phyloP scores from a whole-genome alignment of 2,113 vertebrate genomes.

The Saccopteryx leptura region DNA sequence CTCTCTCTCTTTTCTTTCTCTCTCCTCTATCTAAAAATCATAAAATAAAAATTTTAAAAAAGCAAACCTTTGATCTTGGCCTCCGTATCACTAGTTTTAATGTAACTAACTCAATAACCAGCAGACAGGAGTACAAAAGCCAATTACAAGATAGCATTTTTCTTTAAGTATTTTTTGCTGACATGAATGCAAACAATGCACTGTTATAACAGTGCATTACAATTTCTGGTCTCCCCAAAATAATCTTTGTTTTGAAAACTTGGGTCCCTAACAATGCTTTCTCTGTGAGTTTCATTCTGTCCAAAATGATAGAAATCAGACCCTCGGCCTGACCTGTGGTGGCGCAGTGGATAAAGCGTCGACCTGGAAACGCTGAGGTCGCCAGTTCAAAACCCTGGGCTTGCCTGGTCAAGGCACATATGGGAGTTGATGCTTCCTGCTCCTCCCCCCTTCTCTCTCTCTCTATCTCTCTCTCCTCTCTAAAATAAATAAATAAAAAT shows the following conservation, averaged over 20 bases:
- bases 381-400: no score
- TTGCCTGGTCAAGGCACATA: no score
- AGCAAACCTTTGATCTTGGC: constrained; percentile 64
- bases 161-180: constrained; percentile 19
- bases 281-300: not conserved
- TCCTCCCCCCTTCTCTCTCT: no score
- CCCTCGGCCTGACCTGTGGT: no score
- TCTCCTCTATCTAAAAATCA: no score
- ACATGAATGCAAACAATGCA: not conserved
- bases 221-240: constrained; percentile 57
- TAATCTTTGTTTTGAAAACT: not conserved
- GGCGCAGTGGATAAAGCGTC: no score
- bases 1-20: no score
- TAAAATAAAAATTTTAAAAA: not conserved
- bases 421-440: no score
- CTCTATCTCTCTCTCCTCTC: no score
- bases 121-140: not conserved
- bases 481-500: no score
- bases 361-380: no score
- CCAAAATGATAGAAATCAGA: not conserved
- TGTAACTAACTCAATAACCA: constrained; percentile 40
- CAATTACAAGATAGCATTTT: constrained; percentile 6
- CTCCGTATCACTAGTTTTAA: constrained; percentile 55
- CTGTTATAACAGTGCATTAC: not conserved
- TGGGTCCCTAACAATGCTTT: not conserved